Conservation (phyloP, 2,113 vertebrate genomes). For the Periophthalmodon schlosseri region DNA sequence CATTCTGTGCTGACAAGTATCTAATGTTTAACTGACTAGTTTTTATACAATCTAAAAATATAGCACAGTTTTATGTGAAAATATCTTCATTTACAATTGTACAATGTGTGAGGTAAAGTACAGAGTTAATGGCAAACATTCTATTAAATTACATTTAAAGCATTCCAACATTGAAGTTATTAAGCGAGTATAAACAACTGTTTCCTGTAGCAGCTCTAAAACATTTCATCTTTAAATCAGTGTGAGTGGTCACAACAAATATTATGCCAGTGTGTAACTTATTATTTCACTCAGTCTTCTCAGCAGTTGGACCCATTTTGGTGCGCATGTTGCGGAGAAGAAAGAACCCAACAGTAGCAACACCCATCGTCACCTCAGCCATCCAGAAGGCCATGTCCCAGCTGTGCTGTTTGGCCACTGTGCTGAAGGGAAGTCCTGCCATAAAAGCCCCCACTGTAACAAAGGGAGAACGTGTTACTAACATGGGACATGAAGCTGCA, state of each 20-base stretch:
- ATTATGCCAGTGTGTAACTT: not conserved
- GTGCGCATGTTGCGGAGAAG: conserved; percentile 92
- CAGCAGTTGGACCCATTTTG: conserved; percentile 87
- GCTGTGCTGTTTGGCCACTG: conserved; percentile 91
- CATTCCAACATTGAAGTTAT: not conserved
- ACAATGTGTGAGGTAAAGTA: conserved; percentile 24
- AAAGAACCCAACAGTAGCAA: conserved; percentile 86
- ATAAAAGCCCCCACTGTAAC: conserved; percentile 92
- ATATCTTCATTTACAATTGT: not conserved
- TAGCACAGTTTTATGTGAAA: conserved; percentile 1
- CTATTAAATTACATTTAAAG: conserved; percentile 22
- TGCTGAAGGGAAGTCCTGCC: conserved; percentile 95
- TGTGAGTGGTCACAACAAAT: not conserved
- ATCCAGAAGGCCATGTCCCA: conserved; percentile 97
- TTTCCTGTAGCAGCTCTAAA: not conserved
- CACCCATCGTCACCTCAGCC: conserved; percentile 82
- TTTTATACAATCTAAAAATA: not conserved
- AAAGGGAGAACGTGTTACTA: not conserved
- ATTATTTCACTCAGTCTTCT: conserved; percentile 83
- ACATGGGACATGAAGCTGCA: not conserved
- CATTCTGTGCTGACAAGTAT: not conserved
- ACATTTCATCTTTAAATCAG: not conserved
- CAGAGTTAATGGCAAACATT: conserved; percentile 31
- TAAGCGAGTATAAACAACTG: not conserved
- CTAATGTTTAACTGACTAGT: not conserved